phyloP scores from a whole-genome alignment of 37 sponge, comb jelly and placozoan genomes.

The Sycon ciliatum region DNA sequence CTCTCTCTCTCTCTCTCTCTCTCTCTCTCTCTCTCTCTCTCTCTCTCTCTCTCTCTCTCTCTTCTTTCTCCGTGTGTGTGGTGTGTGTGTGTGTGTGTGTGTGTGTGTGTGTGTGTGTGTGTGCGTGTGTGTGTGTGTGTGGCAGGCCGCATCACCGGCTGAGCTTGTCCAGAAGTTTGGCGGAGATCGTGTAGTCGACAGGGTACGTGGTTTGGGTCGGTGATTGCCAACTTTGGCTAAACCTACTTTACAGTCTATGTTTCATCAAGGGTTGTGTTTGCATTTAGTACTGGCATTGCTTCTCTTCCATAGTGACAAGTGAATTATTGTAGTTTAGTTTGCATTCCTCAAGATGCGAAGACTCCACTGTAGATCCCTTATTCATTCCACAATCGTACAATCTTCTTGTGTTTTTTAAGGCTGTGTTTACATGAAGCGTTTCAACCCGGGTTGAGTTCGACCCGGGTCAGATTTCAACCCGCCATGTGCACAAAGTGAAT shows the following conservation, averaged over 20 bases:
- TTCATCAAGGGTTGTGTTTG: background rate
- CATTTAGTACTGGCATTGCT: background rate
- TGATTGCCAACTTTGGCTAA: background rate
- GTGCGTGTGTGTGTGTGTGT: constrained; percentile 16
- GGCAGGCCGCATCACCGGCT: constrained; percentile 73
- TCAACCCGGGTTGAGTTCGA: too few relatives aligned
- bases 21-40: constrained; percentile 37
- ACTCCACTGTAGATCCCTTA: too few relatives aligned
- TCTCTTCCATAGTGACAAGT: background rate
- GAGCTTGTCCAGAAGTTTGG: constrained; percentile 84
- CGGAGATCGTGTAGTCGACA: constrained; percentile 82
- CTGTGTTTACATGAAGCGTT: too few relatives aligned
- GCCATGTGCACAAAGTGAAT: too few relatives aligned
- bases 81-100: constrained; percentile 16
- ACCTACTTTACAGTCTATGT: background rate
- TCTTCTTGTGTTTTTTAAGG: too few relatives aligned
- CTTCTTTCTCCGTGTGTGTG: constrained; percentile 18
- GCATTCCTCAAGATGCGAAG: too few relatives aligned
- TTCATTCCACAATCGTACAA: too few relatives aligned
- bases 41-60: constrained; percentile 37
- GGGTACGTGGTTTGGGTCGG: constrained; percentile 9
- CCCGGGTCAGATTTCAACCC: too few relatives aligned
- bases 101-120: background rate
- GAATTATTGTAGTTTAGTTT: background rate
- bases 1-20: constrained; percentile 17